Evolutionary conservation across 2,113 vertebrate genomes (phyloP), one percentile per base, ranked within the genome.

Genomic region (Cinclus cinclus): DNA sequence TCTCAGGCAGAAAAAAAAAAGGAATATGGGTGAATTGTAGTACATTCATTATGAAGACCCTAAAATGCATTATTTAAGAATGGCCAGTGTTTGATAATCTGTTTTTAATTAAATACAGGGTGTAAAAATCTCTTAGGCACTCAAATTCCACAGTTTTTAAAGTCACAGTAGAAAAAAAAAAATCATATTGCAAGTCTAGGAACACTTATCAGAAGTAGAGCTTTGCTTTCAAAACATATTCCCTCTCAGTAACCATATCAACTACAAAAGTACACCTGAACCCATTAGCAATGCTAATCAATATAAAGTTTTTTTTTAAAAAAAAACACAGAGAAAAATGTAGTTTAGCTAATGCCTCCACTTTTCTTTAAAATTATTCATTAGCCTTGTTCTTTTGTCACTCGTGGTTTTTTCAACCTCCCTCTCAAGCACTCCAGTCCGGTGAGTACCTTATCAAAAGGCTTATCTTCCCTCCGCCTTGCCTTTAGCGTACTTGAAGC

Each of bases 151-250:
- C 23, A 28, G 21, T 42, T 92, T 85, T 58, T 39, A 67, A 85
- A 82, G 24, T 68, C 18, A 76, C 2, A 41, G 13, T 16, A 80
- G 11, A 35, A 8, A 47, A 78, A 70, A 78, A 52, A 44, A 33
- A 9, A 0, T 52, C 9, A 9, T 37, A 56, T 24, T 71, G 19
- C 13, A n/a, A 31, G 15, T 41, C 62, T 18, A 37, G 47, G 24
- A 63, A 84, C 39, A 74, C 24, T 75, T n/a, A 28, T 19, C 20
- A 78, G 67, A 33, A 92, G 12, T 0, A 67, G 20, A 84, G 6
- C 9, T 85, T 85, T 92, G 75, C 3, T 93, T 87, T 69, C 62
- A 88, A 86, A 90, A 65, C 12, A 80, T 55, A 55, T 58, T 58
- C 35, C 13, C 9, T 78, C 52, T 62, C 24, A 37, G 78, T 25